Percentiles rank a stretch among this genome's conserved stretches.
phyloP scores from a whole-genome alignment of 2,888 invertebrate species.

The Nemoura dubitans region DNA sequence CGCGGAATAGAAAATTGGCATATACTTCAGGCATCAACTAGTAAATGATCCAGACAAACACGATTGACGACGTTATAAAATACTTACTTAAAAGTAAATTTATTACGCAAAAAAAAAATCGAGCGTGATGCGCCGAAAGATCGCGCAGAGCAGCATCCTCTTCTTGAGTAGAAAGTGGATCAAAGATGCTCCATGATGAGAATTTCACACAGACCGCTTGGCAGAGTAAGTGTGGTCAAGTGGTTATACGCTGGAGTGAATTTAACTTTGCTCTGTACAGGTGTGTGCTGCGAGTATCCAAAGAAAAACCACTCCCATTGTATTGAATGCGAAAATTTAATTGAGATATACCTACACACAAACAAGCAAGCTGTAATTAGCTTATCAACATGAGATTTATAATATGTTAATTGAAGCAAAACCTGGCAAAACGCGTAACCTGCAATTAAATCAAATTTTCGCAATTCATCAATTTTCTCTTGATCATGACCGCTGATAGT shows the following conservation, averaged over 20 bases:
- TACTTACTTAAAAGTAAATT: background rate
- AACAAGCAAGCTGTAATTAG: background rate
- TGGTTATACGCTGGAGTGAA: background rate
- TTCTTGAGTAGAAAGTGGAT: background rate
- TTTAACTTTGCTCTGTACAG: background rate
- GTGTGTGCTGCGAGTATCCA: background rate
- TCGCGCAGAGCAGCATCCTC: background rate
- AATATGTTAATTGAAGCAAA: background rate
- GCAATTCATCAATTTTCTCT: background rate
- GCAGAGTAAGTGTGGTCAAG: no score
- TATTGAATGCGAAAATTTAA: background rate
- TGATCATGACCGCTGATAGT: background rate
- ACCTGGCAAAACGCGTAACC: background rate
- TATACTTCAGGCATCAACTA: background rate
- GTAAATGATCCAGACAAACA: background rate
- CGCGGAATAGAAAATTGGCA: background rate
- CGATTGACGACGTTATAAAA: background rate
- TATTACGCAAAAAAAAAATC: background rate
- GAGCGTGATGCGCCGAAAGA: background rate
- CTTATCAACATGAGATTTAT: background rate
- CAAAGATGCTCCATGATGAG: background rate
- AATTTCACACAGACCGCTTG: background rate
- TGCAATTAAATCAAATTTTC: background rate
- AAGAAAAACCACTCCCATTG: background rate
- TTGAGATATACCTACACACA: background rate